phyloP scores from a whole-genome alignment of 2,113 vertebrate species.

The Eptesicus fuscus region DNA sequence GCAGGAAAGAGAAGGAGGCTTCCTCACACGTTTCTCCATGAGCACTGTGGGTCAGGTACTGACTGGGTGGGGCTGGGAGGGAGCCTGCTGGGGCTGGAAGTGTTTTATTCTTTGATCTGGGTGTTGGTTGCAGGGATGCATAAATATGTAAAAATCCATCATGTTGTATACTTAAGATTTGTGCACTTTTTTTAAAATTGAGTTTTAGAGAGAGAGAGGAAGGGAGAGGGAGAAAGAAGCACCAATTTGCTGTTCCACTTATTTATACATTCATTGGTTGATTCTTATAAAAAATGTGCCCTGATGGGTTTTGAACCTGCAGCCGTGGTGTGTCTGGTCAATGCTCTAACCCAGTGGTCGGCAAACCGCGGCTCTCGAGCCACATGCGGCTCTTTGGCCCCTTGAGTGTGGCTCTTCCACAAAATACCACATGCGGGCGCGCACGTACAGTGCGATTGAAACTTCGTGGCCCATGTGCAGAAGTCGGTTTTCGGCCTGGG shows the following conservation, averaged over 20 bases:
- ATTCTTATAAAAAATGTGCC: not conserved
- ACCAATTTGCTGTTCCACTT: not conserved
- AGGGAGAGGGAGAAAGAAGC: not conserved
- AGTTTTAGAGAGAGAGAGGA: not conserved
- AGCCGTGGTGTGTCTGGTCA: not conserved
- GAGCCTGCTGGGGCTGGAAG: not conserved
- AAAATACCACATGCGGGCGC: too few species aligned
- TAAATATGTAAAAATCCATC: not conserved
- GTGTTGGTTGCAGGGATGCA: not conserved
- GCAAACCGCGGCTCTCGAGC: too few species aligned
- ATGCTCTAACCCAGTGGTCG: too few species aligned
- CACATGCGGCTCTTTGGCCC: too few species aligned
- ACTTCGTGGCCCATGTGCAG: too few species aligned
- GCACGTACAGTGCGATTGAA: too few species aligned
- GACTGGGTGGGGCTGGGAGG: not conserved
- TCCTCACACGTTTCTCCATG: accelerated
- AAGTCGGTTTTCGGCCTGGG: too few species aligned
- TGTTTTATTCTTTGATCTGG: not conserved
- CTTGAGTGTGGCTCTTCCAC: too few species aligned
- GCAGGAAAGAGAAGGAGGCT: not conserved
- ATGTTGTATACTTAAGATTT: not conserved
- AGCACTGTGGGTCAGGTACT: not conserved
- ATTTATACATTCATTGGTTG: not conserved
- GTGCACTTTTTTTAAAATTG: not conserved
- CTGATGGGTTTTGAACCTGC: not conserved